Percentiles rank a stretch among this genome's conserved stretches.
Evolutionary conservation across 2,113 vertebrate species (phyloP).

Genomic region (Esox niger): DNA sequence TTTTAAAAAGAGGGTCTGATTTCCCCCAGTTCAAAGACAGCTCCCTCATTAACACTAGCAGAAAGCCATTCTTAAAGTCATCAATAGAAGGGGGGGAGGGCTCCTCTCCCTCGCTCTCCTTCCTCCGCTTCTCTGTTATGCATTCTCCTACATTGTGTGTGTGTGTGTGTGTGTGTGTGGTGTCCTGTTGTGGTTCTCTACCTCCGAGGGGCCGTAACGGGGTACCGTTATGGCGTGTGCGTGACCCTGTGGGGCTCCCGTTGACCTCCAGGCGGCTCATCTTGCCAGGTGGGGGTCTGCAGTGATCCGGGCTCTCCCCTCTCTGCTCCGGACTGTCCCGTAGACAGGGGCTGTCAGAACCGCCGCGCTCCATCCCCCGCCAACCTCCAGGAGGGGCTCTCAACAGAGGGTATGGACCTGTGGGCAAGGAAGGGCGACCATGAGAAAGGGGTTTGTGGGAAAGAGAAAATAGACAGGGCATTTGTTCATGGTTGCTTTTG

Average conservation of each 20-base stretch:
- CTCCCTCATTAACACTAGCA: slow-evolving; percentile 35
- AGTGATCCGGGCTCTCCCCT: slow-evolving; percentile 80
- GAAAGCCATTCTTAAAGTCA: slow-evolving; percentile 21
- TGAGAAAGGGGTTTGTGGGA: background rate
- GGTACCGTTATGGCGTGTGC: slow-evolving; percentile 79
- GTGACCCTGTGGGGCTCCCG: slow-evolving; percentile 84
- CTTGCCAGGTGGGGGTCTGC: slow-evolving; percentile 80
- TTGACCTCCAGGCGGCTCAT: slow-evolving; percentile 85
- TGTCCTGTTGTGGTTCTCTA: slow-evolving; percentile 42
- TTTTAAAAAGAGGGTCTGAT: slow-evolving; percentile 32
- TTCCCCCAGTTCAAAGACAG: slow-evolving; percentile 40
- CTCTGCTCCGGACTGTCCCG: slow-evolving; percentile 84
- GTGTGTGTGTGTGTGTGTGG: background rate
- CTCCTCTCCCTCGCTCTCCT: background rate
- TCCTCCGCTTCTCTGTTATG: background rate
- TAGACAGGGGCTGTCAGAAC: slow-evolving; percentile 76
- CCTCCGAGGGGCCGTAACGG: slow-evolving; percentile 83
- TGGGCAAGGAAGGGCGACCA: background rate
- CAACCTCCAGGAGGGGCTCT: slow-evolving; percentile 76
- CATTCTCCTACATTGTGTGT: background rate
- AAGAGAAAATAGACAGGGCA: no score
- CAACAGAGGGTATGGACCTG: slow-evolving; percentile 82
- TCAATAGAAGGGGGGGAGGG: background rate
- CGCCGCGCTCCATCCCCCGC: slow-evolving; percentile 83
- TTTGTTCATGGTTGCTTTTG: no score